Conservation (phyloP, 1,140 invertebrate species). For the Oncopeltus fasciatus region DNA sequence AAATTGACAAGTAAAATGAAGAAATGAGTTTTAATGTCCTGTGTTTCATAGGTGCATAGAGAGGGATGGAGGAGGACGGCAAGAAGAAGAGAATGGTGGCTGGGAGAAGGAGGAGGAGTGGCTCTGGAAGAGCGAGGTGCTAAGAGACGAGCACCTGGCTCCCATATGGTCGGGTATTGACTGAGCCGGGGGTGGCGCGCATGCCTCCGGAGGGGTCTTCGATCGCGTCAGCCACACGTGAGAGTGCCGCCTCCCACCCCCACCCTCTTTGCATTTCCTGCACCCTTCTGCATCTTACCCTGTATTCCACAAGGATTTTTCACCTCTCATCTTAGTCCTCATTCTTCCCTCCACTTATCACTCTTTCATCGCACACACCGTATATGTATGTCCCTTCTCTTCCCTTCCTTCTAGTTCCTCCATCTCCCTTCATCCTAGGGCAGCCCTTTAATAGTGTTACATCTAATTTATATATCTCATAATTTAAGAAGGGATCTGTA, state of each 20-base stretch:
- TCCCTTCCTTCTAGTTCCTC: no score
- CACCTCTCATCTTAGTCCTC: neutral
- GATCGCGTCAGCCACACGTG: neutral
- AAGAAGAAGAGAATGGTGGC: neutral
- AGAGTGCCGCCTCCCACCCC: neutral
- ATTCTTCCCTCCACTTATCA: no score
- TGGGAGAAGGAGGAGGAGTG: neutral
- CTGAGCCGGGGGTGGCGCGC: neutral
- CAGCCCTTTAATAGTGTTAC: no score
- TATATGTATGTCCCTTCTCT: no score
- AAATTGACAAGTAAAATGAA: no score
- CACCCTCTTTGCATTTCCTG: neutral
- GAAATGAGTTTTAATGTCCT: no score
- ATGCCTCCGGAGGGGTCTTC: neutral
- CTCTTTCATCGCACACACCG: no score
- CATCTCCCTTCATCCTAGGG: no score
- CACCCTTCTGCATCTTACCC: neutral
- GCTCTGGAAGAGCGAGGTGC: neutral
- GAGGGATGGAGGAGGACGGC: neutral
- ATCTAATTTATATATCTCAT: no score
- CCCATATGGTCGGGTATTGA: conserved; percentile 4
- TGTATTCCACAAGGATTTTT: no score
- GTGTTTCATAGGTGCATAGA: no score
- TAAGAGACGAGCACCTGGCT: neutral
- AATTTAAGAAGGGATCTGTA: no score